Percentiles rank a stretch among this genome's conserved stretches.
Conservation (phyloP, 2,797 vertebrate genomes). For the Hozukius guyotensis region DNA sequence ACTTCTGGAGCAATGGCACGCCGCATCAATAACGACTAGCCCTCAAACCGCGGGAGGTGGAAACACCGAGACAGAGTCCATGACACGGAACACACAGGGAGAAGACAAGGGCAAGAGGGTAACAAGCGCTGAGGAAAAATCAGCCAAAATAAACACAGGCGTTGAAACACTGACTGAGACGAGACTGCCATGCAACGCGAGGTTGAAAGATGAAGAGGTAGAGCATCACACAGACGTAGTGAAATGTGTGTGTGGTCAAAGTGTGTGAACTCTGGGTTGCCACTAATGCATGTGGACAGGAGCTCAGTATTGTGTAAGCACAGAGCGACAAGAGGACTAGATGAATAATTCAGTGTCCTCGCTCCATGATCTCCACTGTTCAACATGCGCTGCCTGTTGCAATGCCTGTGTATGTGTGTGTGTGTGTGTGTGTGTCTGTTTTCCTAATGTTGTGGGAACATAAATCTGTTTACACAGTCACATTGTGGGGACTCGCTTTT, state of each 20-base stretch:
- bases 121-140: constrained; percentile 37
- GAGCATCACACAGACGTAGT: constrained; percentile 9
- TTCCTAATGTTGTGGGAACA: no score
- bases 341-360: constrained; percentile 71
- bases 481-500: no score
- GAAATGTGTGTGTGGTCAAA: constrained; percentile 34
- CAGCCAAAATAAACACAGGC: constrained; percentile 12
- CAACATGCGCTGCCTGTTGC: constrained; percentile 18
- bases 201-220: constrained; percentile 10
- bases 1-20: constrained; percentile 35
- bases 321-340: constrained; percentile 43
- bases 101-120: constrained; percentile 32
- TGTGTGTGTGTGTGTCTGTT: background rate
- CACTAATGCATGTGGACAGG: constrained; percentile 52
- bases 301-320: constrained; percentile 44
- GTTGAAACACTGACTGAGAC: background rate
- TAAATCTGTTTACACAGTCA: no score
- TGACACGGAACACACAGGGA: constrained; percentile 29
- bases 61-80: constrained; percentile 21
- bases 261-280: constrained; percentile 46
- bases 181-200: background rate
- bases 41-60: constrained; percentile 23
- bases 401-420: background rate
- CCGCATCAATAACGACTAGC: constrained; percentile 38
- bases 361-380: constrained; percentile 52